Evolutionary conservation across 2,888 invertebrate genomes (phyloP), one percentile per base, ranked within the genome.

Genomic region (Drosophila heteroneura): DNA sequence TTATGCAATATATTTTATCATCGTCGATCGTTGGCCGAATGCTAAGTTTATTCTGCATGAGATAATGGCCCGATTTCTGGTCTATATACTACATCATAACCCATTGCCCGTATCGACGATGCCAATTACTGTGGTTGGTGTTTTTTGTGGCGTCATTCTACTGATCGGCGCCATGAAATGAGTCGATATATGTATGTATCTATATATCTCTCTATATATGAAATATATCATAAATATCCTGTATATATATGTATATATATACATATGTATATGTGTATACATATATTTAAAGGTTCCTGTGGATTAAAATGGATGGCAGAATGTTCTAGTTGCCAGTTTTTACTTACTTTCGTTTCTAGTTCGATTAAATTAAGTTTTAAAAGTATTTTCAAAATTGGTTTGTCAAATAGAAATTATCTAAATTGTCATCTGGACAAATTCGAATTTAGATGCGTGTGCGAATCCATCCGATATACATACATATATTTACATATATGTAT

Each of bases 281-380:
- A 41, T 9, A 14, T n/a, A 32, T 32, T 32, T 32, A 35, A 35
- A 26, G 53, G 22, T 22, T 53, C 7, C 32, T 53, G 19, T 28
- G n/a, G 22, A 32, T 53, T 41, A 10, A 41, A 35, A 19, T 37
- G 19, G 37, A 37, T 30, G 44, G 32, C 59, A 26, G 60, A 57
- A 39, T 52, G 44, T 73, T 73, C 26, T 51, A 37, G 12, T 57
- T 73, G 14, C 61, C 28, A 51, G n/a, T 32, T 44, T 66, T 56
- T n/a, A 33, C 12, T 57, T 35, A 58, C 37, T 54, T 37, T 59
- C 41, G 6, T n/a, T 49, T 28, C 9, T 16, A 26, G 22, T 66
- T 33, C 28, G 16, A 22, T 37, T 35, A 5, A 35, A 35, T 54
- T 14, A 5, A 7, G 5, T 26, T 26, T 22, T 16, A 2, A 9